A percentile compares a stretch with the other conserved stretches of the same genome.
Conservation (phyloP, 2,113 vertebrate genomes). For the Vulpes ferrilata region DNA sequence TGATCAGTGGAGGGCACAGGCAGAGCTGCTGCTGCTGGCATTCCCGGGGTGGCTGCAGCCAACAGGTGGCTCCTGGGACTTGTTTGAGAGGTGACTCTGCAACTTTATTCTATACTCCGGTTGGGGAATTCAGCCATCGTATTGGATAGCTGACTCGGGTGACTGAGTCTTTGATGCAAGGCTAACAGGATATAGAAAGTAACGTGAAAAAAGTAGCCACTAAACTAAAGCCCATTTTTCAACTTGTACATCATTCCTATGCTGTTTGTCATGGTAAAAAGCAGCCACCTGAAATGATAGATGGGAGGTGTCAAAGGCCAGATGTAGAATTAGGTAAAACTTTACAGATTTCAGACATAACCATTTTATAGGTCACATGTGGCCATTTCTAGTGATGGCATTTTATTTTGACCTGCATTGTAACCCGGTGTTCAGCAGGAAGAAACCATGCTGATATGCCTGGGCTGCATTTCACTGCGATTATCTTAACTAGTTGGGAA, state of each 20-base stretch:
- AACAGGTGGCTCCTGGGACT: neutral
- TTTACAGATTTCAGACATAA: neutral
- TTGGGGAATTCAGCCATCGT: neutral
- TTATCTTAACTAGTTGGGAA: neutral
- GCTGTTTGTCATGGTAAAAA: neutral
- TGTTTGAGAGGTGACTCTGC: constrained; percentile 30
- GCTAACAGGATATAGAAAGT: neutral
- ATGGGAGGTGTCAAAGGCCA: neutral
- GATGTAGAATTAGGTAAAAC: neutral
- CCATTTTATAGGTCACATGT: neutral
- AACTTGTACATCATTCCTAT: neutral
- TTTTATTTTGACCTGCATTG: neutral
- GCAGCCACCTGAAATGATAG: neutral
- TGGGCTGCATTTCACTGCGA: neutral
- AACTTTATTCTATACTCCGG: neutral
- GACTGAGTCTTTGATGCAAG: neutral
- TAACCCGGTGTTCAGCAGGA: neutral
- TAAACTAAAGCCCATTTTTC: neutral
- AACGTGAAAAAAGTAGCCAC: neutral
- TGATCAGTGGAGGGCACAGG: neutral
- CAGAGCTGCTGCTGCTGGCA: neutral
- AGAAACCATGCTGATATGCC: neutral
- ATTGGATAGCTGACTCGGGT: neutral
- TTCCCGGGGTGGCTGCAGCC: neutral
- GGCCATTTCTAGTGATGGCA: neutral